A percentile compares a stretch with the other conserved stretches of the same genome.
Evolutionary conservation across 2,797 vertebrate species (phyloP).

Genomic region (Psittacula derbiana): DNA sequence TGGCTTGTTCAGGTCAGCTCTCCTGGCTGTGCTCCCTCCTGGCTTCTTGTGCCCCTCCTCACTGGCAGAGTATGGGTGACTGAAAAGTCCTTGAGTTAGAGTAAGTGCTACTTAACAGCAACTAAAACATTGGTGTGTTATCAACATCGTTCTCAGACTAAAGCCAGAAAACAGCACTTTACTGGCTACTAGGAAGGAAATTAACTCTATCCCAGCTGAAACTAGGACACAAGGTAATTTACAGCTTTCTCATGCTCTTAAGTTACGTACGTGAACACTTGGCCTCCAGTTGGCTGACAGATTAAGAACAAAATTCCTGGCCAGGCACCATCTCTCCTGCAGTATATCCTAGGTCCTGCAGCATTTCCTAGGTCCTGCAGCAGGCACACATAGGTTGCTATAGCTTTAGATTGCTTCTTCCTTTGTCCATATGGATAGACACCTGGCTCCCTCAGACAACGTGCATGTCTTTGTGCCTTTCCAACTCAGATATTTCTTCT

Average conservation of each 20-base stretch:
- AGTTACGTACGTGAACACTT: neutral
- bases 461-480: neutral
- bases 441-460: neutral
- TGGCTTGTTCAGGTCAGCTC: neutral
- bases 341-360: neutral
- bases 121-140: neutral
- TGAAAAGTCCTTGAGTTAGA: neutral
- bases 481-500: neutral
- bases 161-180: neutral
- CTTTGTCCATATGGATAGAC: neutral
- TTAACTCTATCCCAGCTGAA: neutral
- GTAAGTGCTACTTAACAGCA: neutral
- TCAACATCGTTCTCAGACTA: neutral
- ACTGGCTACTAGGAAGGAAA: neutral
- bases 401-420: neutral
- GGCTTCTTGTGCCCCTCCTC: neutral
- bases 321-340: neutral
- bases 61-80: neutral
- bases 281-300: neutral
- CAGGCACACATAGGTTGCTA: neutral
- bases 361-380: neutral
- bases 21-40: neutral
- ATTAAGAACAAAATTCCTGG: neutral
- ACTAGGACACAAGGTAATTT: neutral
- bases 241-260: neutral